Evolutionary conservation across 2,888 invertebrate species (phyloP).

Genomic region (Mythimna vitellina): DNA sequence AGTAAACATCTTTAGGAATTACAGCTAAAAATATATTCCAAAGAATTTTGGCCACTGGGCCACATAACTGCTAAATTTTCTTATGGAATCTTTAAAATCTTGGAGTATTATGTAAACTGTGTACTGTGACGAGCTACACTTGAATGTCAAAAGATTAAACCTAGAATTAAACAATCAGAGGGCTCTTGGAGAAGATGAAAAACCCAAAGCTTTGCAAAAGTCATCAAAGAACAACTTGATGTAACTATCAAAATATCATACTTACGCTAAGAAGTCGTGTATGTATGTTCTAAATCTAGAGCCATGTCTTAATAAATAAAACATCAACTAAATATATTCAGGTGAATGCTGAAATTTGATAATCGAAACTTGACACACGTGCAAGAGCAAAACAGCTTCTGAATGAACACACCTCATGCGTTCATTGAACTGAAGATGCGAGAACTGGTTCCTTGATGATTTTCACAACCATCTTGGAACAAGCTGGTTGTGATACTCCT

Average conservation of each 20-base stretch:
- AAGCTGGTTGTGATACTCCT: no score
- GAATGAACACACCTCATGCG: background rate
- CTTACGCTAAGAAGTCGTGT: no score
- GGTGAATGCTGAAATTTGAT: constrained; percentile 9
- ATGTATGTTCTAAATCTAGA: no score
- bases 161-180: no score
- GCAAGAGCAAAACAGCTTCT: background rate
- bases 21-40: background rate
- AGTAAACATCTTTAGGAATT: background rate
- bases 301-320: no score
- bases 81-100: background rate
- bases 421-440: constrained; percentile 4
- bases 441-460: background rate
- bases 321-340: no score
- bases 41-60: background rate
- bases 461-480: background rate
- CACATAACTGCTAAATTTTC: background rate
- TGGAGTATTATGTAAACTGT: background rate
- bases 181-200: no score
- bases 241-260: background rate
- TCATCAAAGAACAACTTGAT: background rate
- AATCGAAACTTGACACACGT: background rate
- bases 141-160: no score
- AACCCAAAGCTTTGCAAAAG: background rate
- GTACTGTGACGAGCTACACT: background rate